phyloP scores from a whole-genome alignment of 2,888 invertebrate species.

The Acrocera orbiculus region DNA sequence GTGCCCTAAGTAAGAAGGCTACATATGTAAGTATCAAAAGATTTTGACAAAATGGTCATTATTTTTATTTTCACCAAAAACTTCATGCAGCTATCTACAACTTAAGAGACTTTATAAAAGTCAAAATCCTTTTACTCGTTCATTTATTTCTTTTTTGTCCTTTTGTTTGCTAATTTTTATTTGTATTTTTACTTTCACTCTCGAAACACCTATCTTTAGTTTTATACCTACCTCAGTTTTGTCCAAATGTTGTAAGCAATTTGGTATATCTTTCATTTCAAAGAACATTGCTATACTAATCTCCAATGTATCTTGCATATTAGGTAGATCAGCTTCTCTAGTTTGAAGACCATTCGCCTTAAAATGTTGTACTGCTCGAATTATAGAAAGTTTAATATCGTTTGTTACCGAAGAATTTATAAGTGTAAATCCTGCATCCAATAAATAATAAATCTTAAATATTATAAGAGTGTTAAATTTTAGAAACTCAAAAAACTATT shows the following conservation, averaged over 20 bases:
- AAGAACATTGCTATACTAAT: background rate
- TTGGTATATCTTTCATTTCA: slow-evolving; percentile 10
- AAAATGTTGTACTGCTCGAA: slow-evolving; percentile 20
- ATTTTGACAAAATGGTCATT: no score
- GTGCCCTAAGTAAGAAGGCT: no score
- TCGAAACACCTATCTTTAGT: no score
- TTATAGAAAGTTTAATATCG: slow-evolving; percentile 20
- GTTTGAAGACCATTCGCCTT: slow-evolving; percentile 17
- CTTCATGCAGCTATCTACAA: no score
- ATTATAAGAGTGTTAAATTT: background rate
- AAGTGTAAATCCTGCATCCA: slow-evolving; percentile 14
- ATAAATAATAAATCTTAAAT: slow-evolving; percentile 3
- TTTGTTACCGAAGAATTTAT: slow-evolving; percentile 17
- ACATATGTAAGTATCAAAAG: no score
- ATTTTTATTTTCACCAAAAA: no score
- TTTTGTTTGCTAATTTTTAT: no score
- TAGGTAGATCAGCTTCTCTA: slow-evolving; percentile 2
- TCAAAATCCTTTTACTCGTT: no score
- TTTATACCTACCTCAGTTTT: slow-evolving; percentile 10
- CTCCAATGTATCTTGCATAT: slow-evolving; percentile 1
- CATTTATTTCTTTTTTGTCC: no score
- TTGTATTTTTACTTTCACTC: background rate
- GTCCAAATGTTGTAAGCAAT: slow-evolving; percentile 9
- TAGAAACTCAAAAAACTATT: slow-evolving; percentile 17
- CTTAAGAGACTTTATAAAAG: no score